Evolutionary conservation across 1,140 invertebrate species (phyloP).

Genomic region (Hormaphis cornu): DNA sequence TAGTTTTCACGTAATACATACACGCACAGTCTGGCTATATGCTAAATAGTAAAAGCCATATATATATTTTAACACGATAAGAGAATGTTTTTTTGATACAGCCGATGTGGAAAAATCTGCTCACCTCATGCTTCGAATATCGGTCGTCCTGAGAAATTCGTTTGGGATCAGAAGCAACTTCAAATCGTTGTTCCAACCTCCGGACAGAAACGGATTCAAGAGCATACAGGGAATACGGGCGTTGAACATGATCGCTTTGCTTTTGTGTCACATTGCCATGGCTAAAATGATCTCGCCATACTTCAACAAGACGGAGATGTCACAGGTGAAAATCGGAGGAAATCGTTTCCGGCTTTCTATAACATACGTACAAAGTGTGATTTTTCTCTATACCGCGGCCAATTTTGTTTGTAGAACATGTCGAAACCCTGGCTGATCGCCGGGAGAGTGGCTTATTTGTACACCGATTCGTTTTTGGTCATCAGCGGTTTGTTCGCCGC

Average conservation of each 20-base stretch:
- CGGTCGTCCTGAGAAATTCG: conserved; percentile 46
- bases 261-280: conserved; percentile 61
- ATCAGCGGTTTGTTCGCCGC: conserved; percentile 59
- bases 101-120: background rate
- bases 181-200: conserved; percentile 39
- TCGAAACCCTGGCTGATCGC: conserved; percentile 58
- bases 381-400: too few species aligned
- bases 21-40: too few species aligned
- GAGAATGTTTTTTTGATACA: background rate
- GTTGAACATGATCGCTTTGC: conserved; percentile 53
- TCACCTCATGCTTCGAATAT: background rate
- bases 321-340: conserved; percentile 50
- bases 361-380: too few species aligned
- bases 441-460: conserved; percentile 59
- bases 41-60: too few species aligned
- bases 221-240: conserved; percentile 54
- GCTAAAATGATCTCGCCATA: conserved; percentile 59
- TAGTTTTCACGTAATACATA: too few species aligned
- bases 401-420: conserved; percentile 48
- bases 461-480: conserved; percentile 66
- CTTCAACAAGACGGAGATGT: conserved; percentile 55
- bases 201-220: background rate
- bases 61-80: too few species aligned
- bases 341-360: too few species aligned
- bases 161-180: conserved; percentile 48